These are phyloP conservation scores for Patiria miniata DNA, from an alignment of 35 echinoderm and acorn worm genomes.

Conservation along the genomic window DNA sequence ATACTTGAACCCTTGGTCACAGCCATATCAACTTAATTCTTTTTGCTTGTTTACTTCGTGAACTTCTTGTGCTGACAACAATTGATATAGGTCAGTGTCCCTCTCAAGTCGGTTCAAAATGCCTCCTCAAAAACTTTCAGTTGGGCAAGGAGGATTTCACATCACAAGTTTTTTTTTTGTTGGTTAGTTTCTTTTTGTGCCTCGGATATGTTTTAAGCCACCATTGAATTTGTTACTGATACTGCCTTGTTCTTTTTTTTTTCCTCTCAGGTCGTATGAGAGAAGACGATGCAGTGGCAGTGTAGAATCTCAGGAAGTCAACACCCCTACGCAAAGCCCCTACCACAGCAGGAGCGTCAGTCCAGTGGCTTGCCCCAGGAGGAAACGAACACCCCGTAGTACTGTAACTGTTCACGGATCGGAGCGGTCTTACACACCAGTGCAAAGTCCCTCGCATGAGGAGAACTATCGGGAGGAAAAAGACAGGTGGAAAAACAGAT, in stretches of 20 bases:
- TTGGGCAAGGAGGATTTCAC: no score
- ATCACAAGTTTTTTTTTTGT: no score
- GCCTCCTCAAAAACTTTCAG: no score
- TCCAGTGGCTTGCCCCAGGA: constrained; percentile 35
- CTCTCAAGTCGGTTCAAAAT: no score
- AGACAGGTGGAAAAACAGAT: constrained; percentile 44
- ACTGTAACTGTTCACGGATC: constrained; percentile 69
- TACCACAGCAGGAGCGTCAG: constrained; percentile 61
- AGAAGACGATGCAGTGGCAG: constrained; percentile 72
- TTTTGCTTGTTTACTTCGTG: no score
- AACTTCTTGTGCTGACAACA: no score
- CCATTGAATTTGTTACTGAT: background rate
- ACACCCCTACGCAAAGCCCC: constrained; percentile 47
- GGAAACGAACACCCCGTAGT: constrained; percentile 64
- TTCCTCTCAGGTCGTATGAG: constrained; percentile 37
- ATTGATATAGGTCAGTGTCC: no score
- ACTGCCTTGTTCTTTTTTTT: background rate
- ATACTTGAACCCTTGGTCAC: no score
- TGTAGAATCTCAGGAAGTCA: constrained; percentile 71
- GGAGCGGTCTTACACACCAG: constrained; percentile 77
- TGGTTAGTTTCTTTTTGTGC: no score
- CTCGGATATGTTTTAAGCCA: no score
- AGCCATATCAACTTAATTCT: no score
- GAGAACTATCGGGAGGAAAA: constrained; percentile 57
- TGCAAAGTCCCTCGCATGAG: constrained; percentile 67